Conservation (phyloP, 2,888 invertebrate genomes). For the Drosophila infuscata region DNA sequence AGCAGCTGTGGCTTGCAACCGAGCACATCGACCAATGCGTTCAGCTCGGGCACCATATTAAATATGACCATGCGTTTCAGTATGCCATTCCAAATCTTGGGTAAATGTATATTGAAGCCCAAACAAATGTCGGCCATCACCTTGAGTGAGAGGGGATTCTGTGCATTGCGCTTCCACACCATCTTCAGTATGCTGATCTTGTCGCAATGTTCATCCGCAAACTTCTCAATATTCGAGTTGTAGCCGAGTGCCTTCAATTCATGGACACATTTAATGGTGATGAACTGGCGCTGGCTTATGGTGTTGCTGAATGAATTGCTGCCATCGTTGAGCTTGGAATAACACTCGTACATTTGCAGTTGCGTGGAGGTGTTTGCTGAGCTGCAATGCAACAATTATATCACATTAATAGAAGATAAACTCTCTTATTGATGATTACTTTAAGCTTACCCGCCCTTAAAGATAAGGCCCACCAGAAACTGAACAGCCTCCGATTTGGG, state of each 20-base stretch:
- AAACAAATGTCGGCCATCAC: slow-evolving; percentile 84
- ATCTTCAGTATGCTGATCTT: slow-evolving; percentile 84
- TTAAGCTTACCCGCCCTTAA: slow-evolving; percentile 81
- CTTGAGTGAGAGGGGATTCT: slow-evolving; percentile 81
- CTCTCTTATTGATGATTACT: background rate
- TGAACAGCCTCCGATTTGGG: slow-evolving; percentile 80
- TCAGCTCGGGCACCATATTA: slow-evolving; percentile 83
- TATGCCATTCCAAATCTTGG: slow-evolving; percentile 85
- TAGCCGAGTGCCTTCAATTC: slow-evolving; percentile 84
- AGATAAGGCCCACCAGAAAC: slow-evolving; percentile 82
- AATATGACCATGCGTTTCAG: slow-evolving; percentile 84
- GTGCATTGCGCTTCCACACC: slow-evolving; percentile 83
- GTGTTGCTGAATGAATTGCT: slow-evolving; percentile 77
- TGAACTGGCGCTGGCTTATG: slow-evolving; percentile 82
- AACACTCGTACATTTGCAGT: slow-evolving; percentile 84
- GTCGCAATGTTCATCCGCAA: slow-evolving; percentile 82
- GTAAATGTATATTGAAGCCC: slow-evolving; percentile 82
- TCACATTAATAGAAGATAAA: background rate
- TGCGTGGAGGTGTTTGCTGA: slow-evolving; percentile 82
- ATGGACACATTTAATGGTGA: slow-evolving; percentile 84
- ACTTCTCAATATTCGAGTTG: slow-evolving; percentile 83
- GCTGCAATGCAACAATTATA: slow-evolving; percentile 36
- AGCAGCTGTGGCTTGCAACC: slow-evolving; percentile 81
- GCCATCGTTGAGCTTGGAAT: slow-evolving; percentile 83
- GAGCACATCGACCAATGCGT: slow-evolving; percentile 83